Percentiles rank a stretch among this genome's conserved stretches.
phyloP scores from a whole-genome alignment of 2,888 invertebrate species.

The Cosmia pyralina region DNA sequence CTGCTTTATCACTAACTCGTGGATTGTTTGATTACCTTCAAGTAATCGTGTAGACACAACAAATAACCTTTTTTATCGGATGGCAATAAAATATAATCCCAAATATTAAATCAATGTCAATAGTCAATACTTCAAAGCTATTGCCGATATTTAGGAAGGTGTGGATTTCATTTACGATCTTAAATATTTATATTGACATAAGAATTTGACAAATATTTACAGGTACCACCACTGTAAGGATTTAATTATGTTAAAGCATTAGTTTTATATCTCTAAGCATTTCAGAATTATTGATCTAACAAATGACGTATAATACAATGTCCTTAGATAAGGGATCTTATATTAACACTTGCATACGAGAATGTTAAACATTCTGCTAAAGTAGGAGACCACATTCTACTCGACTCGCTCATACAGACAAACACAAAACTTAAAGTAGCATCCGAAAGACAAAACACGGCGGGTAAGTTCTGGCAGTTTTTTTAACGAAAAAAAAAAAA shows the following conservation, averaged over 20 bases:
- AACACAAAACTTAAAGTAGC: constrained; percentile 6
- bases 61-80: constrained; percentile 43
- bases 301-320: constrained; percentile 3
- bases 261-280: neutral
- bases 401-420: neutral
- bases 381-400: neutral
- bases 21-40: constrained; percentile 22
- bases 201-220: neutral
- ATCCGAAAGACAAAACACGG: constrained; percentile 1
- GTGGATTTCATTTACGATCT: neutral
- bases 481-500: neutral
- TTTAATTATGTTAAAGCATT: neutral
- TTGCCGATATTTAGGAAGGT: constrained; percentile 11
- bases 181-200: constrained; percentile 20
- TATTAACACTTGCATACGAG: constrained; percentile 11
- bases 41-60: constrained; percentile 23
- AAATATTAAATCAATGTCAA: constrained; percentile 49
- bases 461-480: constrained; percentile 1
- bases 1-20: constrained; percentile 29
- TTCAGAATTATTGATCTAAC: neutral
- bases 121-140: constrained; percentile 42
- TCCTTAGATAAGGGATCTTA: neutral
- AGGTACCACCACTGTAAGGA: neutral
- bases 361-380: neutral
- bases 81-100: constrained; percentile 38